Evolutionary conservation across 1,140 invertebrate species (phyloP).

Genomic region (Heliconius himera): DNA sequence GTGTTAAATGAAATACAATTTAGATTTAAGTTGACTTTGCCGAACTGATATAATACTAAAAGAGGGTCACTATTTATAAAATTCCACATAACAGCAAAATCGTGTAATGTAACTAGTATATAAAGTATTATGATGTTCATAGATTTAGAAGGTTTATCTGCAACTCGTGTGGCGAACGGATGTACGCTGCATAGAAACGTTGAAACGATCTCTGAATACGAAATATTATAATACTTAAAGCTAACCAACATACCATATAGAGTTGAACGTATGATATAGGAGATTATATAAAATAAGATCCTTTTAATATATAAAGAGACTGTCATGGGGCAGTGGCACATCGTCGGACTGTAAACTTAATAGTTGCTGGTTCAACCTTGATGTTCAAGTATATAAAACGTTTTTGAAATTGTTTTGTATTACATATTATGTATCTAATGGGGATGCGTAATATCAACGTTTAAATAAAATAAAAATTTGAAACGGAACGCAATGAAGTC

Average conservation of each 20-base stretch:
- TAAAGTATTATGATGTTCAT: background rate
- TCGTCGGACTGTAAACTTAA: background rate
- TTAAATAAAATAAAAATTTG: too few relatives aligned
- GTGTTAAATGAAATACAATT: too few relatives aligned
- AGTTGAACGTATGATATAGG: background rate
- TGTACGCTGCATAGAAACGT: background rate
- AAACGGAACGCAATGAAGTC: too few relatives aligned
- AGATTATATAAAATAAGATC: too few relatives aligned
- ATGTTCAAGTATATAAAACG: too few relatives aligned
- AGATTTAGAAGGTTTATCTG: conserved; percentile 3
- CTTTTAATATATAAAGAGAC: background rate
- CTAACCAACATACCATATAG: background rate
- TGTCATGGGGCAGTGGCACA: background rate
- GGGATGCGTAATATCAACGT: too few relatives aligned
- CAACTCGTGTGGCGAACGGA: background rate
- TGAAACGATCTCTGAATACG: conserved; percentile 1
- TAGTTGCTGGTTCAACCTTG: background rate
- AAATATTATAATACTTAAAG: background rate
- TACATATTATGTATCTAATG: too few relatives aligned
- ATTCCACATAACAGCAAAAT: background rate
- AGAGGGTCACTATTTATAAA: too few relatives aligned
- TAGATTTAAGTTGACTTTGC: too few relatives aligned
- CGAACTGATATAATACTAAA: too few relatives aligned
- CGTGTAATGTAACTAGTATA: background rate
- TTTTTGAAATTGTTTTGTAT: too few relatives aligned